These are phyloP conservation scores for Pseudachorutes palmiensis DNA, from an alignment of 1,140 invertebrate genomes.

Conservation along the genomic window DNA sequence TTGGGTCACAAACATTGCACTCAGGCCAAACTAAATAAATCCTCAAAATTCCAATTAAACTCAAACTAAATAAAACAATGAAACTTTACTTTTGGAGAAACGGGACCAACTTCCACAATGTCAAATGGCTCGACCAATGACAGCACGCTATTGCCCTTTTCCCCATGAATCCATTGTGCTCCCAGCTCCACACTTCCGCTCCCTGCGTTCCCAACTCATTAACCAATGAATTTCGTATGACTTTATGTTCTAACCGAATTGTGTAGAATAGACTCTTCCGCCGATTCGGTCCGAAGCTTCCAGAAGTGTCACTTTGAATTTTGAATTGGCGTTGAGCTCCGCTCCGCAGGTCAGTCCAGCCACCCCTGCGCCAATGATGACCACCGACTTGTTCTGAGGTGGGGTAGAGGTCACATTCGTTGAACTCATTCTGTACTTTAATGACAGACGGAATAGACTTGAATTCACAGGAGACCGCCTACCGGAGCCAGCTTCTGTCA, in stretches of 20 bases:
- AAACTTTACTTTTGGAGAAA: conserved; percentile 3
- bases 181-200: conserved; percentile 43
- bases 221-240: neutral
- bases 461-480: neutral
- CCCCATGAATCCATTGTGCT: conserved; percentile 48
- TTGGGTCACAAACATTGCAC: conserved; percentile 23
- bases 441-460: neutral
- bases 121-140: conserved; percentile 32
- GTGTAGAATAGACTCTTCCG: conserved; percentile 37
- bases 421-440: neutral
- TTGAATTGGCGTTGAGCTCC: conserved; percentile 28
- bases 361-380: conserved; percentile 41
- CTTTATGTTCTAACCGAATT: conserved; percentile 31
- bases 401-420: too few relatives aligned
- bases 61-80: neutral
- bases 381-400: too few relatives aligned
- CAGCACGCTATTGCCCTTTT: conserved; percentile 39
- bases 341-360: conserved; percentile 39
- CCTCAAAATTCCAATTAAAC: neutral
- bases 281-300: conserved; percentile 40
- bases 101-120: conserved; percentile 13
- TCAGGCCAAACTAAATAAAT: conserved; percentile 10
- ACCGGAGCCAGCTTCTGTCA: neutral
- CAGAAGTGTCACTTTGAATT: conserved; percentile 35
- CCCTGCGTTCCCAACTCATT: conserved; percentile 22